Conservation (phyloP, 2,113 vertebrate genomes). For the Hippoglossus stenolepis region DNA sequence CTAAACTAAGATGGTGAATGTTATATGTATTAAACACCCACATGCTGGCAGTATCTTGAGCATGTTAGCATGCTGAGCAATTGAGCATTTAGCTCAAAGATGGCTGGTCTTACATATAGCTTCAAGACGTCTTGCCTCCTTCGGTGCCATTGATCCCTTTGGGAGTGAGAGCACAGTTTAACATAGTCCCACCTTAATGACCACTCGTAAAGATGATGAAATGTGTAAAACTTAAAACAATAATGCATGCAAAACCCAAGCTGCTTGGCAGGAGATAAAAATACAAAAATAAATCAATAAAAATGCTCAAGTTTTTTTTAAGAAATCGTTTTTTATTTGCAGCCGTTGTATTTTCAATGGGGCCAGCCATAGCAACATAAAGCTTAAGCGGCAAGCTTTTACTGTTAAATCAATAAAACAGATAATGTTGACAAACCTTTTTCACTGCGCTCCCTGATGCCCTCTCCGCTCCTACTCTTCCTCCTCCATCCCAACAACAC, state of each 20-base stretch:
- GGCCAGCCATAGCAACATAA: conserved; percentile 80
- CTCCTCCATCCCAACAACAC: conserved; percentile 54
- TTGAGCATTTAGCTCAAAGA: background rate
- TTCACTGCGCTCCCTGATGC: conserved; percentile 76
- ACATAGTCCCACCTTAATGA: conserved; percentile 40
- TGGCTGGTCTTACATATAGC: too few species aligned
- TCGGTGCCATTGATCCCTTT: conserved; percentile 18
- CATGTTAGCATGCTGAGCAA: too few species aligned
- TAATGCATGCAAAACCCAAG: conserved; percentile 53
- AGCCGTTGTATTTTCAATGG: conserved; percentile 81
- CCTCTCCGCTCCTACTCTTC: conserved; percentile 35
- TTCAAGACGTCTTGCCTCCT: too few species aligned
- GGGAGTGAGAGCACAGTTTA: conserved; percentile 20
- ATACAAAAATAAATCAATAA: conserved; percentile 52
- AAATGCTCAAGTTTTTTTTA: conserved; percentile 56
- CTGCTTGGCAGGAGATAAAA: conserved; percentile 42
- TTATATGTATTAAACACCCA: too few species aligned
- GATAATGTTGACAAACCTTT: conserved; percentile 85
- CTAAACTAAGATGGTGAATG: background rate
- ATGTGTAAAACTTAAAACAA: conserved; percentile 37
- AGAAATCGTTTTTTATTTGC: conserved; percentile 77
- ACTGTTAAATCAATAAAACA: conserved; percentile 87
- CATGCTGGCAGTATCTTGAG: too few species aligned
- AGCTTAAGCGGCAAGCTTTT: conserved; percentile 83
- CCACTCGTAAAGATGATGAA: conserved; percentile 65